Conservation (phyloP, 2,113 vertebrate genomes). For the Cynocephalus volans region DNA sequence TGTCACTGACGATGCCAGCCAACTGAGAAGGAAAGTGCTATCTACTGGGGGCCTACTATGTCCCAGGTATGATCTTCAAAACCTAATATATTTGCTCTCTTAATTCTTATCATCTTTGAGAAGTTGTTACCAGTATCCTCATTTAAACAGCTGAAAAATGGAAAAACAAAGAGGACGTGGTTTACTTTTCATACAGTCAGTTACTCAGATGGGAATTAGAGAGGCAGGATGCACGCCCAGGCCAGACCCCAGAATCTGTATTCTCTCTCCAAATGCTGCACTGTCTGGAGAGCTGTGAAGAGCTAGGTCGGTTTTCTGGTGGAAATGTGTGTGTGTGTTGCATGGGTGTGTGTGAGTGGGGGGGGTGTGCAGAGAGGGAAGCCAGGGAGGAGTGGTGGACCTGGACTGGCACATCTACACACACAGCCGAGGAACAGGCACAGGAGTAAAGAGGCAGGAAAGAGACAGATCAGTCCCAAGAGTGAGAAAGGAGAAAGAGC, state of each 20-base stretch:
- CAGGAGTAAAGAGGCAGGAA: neutral
- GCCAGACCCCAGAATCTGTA: neutral
- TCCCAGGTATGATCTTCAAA: neutral
- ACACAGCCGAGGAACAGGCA: neutral
- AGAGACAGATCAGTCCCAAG: neutral
- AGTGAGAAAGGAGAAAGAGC: neutral
- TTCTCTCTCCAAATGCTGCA: neutral
- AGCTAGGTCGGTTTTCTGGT: neutral
- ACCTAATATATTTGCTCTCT: neutral
- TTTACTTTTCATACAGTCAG: neutral
- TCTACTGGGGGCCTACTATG: neutral
- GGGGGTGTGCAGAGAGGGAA: neutral
- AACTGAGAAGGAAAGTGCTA: neutral
- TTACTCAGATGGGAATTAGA: neutral
- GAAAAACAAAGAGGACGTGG: neutral
- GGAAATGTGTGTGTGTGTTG: neutral
- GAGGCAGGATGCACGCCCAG: neutral
- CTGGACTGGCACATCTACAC: neutral
- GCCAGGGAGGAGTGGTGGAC: neutral
- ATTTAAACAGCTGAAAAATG: neutral
- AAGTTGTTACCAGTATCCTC: neutral
- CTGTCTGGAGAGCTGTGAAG: neutral
- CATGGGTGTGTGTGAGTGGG: accelerated
- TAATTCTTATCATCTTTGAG: neutral
- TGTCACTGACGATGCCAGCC: neutral